These are phyloP conservation scores for Lycaon pictus DNA, from an alignment of 2,113 vertebrate genomes.

Conservation along the genomic window DNA sequence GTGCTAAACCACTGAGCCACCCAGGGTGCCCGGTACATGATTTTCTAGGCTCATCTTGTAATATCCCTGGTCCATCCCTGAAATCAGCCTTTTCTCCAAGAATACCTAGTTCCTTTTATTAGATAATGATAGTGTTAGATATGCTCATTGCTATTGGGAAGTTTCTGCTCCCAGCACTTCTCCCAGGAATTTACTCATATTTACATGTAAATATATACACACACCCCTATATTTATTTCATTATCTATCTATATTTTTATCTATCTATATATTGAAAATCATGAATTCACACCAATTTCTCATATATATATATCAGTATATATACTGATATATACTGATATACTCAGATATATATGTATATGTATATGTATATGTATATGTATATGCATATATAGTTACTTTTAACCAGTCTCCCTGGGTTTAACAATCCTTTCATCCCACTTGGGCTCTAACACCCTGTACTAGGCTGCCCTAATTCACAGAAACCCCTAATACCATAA, in stretches of 20 bases:
- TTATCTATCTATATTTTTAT: not conserved
- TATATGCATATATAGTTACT: not conserved
- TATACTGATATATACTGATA: too few species aligned
- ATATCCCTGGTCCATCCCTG: not conserved
- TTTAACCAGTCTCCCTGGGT: not conserved
- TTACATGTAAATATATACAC: not conserved
- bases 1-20: too few species aligned
- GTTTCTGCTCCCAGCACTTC: not conserved
- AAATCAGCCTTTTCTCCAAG: not conserved
- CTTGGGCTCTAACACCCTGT: not conserved
- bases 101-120: constrained; percentile 15
- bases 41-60: not conserved
- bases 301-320: too few species aligned
- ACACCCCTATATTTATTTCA: not conserved
- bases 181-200: not conserved
- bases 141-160: not conserved
- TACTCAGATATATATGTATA: too few species aligned
- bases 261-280: not conserved
- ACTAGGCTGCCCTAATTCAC: not conserved
- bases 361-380: too few species aligned
- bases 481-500: not conserved
- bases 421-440: not conserved
- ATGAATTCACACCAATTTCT: not conserved
- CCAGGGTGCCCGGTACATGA: not conserved
- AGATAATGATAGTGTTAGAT: not conserved